A percentile compares a stretch with the other conserved stretches of the same genome.
phyloP scores from a whole-genome alignment of 2,113 vertebrate species.

The Boleophthalmus pectinirostris region DNA sequence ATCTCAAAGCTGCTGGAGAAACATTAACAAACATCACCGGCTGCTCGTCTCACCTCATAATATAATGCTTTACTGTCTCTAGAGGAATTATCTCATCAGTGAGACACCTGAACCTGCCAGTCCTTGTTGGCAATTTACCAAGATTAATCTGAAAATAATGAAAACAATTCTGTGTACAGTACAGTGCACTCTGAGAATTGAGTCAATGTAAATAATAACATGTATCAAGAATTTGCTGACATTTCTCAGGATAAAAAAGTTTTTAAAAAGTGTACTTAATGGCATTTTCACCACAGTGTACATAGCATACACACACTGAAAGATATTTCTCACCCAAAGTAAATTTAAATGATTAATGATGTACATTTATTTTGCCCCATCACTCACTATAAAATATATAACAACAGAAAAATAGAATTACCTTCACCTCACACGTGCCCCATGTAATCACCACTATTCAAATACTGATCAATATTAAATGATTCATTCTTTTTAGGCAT shows the following conservation, averaged over 20 bases:
- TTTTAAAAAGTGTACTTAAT: too few species aligned
- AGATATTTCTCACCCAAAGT: too few species aligned
- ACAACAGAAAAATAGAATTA: neutral
- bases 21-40: neutral
- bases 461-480: neutral
- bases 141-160: slow-evolving; percentile 26
- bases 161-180: too few species aligned
- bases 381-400: neutral
- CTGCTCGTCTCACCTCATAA: neutral
- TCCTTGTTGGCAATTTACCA: slow-evolving; percentile 30
- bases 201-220: too few species aligned
- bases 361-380: too few species aligned
- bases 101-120: slow-evolving; percentile 44
- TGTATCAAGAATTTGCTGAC: too few species aligned
- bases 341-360: too few species aligned
- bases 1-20: neutral
- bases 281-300: too few species aligned
- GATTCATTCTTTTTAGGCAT: slow-evolving; percentile 1
- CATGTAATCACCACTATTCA: slow-evolving; percentile 5
- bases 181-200: too few species aligned
- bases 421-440: neutral
- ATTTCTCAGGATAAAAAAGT: too few species aligned
- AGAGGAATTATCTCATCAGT: slow-evolving; percentile 49
- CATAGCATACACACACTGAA: too few species aligned
- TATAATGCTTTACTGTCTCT: slow-evolving; percentile 4